These are phyloP conservation scores for Ophioderma brevispina DNA, from an alignment of 35 echinoderm and acorn worm genomes.

Conservation along the genomic window DNA sequence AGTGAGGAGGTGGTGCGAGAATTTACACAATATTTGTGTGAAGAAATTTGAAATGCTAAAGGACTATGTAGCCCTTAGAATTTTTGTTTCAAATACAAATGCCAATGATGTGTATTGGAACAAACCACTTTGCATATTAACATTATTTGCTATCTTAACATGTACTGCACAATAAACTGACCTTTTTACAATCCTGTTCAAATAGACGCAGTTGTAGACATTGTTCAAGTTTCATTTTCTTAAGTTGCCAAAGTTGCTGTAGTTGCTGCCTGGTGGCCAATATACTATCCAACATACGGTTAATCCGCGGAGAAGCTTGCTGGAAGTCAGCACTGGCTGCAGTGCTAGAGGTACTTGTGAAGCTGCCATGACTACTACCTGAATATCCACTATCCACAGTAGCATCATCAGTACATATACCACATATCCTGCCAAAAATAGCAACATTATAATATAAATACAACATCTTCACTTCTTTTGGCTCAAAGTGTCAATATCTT, in stretches of 20 bases:
- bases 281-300: slow-evolving; percentile 76
- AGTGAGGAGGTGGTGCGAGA: too few species aligned
- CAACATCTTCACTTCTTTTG: too few species aligned
- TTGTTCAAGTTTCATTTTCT: slow-evolving; percentile 85
- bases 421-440: slow-evolving; percentile 71
- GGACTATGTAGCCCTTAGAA: too few species aligned
- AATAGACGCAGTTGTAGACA: slow-evolving; percentile 85
- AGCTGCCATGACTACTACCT: slow-evolving; percentile 76
- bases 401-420: slow-evolving; percentile 44
- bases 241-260: slow-evolving; percentile 80
- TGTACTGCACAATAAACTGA: too few species aligned
- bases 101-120: too few species aligned
- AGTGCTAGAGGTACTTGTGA: slow-evolving; percentile 68
- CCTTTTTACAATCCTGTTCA: slow-evolving; percentile 94
- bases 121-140: too few species aligned
- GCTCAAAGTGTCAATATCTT: too few species aligned
- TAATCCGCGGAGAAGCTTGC: slow-evolving; percentile 65
- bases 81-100: too few species aligned
- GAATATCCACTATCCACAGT: slow-evolving; percentile 89
- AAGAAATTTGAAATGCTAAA: too few species aligned
- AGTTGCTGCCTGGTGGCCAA: slow-evolving; percentile 65
- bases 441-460: too few species aligned
- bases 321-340: slow-evolving; percentile 86
- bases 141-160: too few species aligned
- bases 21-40: too few species aligned